Evolutionary conservation across 2,113 vertebrate species (phyloP).

Genomic region (Gadus macrocephalus): DNA sequence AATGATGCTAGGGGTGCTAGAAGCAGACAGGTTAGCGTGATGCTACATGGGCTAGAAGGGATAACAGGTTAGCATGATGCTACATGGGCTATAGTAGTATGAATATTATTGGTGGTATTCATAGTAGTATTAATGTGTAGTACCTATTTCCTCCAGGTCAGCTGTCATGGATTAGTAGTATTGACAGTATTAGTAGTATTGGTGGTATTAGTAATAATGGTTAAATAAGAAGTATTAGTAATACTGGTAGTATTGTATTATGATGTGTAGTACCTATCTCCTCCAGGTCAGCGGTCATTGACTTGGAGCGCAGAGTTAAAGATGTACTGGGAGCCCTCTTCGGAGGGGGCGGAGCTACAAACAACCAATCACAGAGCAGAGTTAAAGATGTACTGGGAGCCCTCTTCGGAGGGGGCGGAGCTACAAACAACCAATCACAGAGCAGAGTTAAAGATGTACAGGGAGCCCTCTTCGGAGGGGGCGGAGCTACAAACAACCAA

Average conservation of each 20-base stretch:
- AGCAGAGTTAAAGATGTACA: not conserved
- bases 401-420: slow-evolving; percentile 92
- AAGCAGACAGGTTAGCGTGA: no score
- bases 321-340: slow-evolving; percentile 94
- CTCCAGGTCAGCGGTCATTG: slow-evolving; percentile 96
- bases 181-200: no score
- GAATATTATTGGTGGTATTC: not conserved
- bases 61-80: not conserved
- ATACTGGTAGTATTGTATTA: not conserved
- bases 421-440: slow-evolving; percentile 60
- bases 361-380: slow-evolving; percentile 68
- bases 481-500: slow-evolving; percentile 77
- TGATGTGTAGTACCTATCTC: slow-evolving; percentile 79
- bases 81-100: no score
- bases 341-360: slow-evolving; percentile 79
- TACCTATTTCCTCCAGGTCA: slow-evolving; percentile 94
- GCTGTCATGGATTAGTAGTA: slow-evolving; percentile 56
- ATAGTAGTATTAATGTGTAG: slow-evolving; percentile 2
- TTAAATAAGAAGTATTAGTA: no score
- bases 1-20: no score
- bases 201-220: no score
- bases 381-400: slow-evolving; percentile 94
- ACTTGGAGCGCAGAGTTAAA: slow-evolving; percentile 93
- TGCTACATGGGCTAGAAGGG: no score
- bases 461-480: slow-evolving; percentile 91